Evolutionary conservation across 2,113 vertebrate species (phyloP), one percentile per base, ranked within the genome.

Genomic region (Spermophilus dauricus): DNA sequence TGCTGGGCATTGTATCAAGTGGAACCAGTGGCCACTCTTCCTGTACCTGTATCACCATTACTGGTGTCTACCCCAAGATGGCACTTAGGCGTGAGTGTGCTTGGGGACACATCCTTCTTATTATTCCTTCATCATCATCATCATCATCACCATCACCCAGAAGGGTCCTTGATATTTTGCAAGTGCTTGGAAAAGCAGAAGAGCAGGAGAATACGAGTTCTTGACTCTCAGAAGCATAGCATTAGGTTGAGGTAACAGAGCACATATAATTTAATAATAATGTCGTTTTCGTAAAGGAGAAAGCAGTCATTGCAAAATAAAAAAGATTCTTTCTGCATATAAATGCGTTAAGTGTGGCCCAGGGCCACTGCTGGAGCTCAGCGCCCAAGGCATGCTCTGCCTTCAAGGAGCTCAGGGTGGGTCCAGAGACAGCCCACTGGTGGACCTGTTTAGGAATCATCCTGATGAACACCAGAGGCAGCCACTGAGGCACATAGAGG

Each of bases 1-100:
- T 4, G 9, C 37, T 81, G 32, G 20, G 22, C 13, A 1, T 8
- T 48, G 13, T 17, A 13, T 51, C 22, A 39, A 17, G 1, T 45
- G 17, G 10, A 95, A 34, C 51, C 51, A 30, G 1, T 2, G 16
- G 34, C 48, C 9, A 0, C 53, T 58, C 37, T 51, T 73, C 34
- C 30, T 13, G 0, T 1, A 4, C 12, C 14, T 0, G 0, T 18
- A 30, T 13, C 9, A 1, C 58, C 42, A 4, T 30, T 24, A 8
- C 26, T 5, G 18, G 2, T 22, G 2, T 61, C 5, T 3, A 8
- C 67, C 63, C 65, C 11, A n/a, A 58, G 18, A 32, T 0, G 39
- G 51, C 78, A 4, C 17, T 1, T 2, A 5, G 12, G 11, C 42
- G 20, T 58, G 24, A 28, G 0, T 30, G 58, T 56, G 2, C 2